Conservation (phyloP, 2,797 vertebrate species). For the Rhadinocentrus ornatus region DNA sequence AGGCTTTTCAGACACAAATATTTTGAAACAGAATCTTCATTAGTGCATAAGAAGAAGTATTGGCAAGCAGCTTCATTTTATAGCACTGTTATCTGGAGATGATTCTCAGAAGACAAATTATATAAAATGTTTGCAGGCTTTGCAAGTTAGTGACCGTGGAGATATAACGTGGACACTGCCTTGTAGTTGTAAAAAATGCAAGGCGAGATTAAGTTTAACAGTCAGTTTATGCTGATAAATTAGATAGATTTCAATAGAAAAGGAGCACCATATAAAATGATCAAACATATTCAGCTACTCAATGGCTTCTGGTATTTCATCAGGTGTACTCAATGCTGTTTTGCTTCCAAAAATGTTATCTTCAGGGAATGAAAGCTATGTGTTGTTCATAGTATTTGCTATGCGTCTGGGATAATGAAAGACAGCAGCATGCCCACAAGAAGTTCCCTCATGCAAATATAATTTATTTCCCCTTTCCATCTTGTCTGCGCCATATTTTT, state of each 20-base stretch:
- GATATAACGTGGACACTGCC: neutral
- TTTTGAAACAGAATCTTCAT: neutral
- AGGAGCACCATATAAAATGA: neutral
- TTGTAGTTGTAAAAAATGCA: conserved; percentile 29
- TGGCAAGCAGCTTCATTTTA: neutral
- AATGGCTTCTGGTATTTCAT: neutral
- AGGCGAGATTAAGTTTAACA: conserved; percentile 25
- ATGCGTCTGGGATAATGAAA: neutral
- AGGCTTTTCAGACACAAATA: no score
- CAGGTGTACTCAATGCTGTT: neutral
- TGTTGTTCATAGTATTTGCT: neutral
- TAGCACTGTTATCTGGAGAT: neutral
- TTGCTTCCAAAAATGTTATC: neutral
- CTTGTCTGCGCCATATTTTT: neutral
- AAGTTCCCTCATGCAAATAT: neutral
- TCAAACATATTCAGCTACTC: neutral
- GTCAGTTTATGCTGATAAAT: conserved; percentile 29
- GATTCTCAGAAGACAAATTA: neutral
- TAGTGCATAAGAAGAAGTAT: neutral
- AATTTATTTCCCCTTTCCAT: neutral
- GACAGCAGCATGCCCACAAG: neutral
- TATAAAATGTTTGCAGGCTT: neutral
- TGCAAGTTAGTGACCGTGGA: neutral
- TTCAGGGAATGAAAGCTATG: no score
- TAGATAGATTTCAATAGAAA: neutral